phyloP scores from a whole-genome alignment of 2,113 vertebrate genomes.

The Himantopus leucocephalus region DNA sequence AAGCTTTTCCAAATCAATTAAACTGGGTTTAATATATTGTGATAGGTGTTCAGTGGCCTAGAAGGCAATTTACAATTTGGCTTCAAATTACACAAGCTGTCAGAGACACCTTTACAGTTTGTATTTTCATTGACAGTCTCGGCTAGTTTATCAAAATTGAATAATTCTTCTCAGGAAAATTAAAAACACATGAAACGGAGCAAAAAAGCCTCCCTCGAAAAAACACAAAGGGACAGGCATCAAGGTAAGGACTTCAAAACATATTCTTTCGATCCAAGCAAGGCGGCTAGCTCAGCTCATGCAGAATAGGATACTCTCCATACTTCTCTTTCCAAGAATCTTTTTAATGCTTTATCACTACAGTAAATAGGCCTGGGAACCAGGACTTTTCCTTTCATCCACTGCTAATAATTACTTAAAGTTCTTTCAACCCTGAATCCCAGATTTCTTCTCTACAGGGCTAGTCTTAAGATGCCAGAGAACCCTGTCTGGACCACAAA shows the following conservation, averaged over 20 bases:
- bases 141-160: constrained; percentile 10
- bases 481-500: neutral
- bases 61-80: neutral
- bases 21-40: neutral
- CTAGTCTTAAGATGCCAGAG: neutral
- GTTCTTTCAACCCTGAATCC: neutral
- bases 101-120: neutral
- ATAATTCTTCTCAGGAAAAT: neutral
- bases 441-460: neutral
- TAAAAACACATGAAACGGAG: neutral
- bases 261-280: neutral
- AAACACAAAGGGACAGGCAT: neutral
- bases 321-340: neutral
- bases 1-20: constrained; percentile 39
- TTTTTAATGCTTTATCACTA: neutral
- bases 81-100: neutral
- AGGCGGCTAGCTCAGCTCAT: neutral
- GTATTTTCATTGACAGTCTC: neutral
- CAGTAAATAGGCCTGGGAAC: neutral
- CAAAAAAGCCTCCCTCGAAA: neutral
- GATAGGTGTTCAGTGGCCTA: constrained; percentile 17
- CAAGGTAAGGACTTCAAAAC: neutral
- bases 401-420: neutral
- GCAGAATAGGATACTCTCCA: neutral
- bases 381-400: neutral